These are phyloP conservation scores for Nymphalis c-album DNA, from an alignment of 2,888 invertebrate genomes.

Conservation along the genomic window DNA sequence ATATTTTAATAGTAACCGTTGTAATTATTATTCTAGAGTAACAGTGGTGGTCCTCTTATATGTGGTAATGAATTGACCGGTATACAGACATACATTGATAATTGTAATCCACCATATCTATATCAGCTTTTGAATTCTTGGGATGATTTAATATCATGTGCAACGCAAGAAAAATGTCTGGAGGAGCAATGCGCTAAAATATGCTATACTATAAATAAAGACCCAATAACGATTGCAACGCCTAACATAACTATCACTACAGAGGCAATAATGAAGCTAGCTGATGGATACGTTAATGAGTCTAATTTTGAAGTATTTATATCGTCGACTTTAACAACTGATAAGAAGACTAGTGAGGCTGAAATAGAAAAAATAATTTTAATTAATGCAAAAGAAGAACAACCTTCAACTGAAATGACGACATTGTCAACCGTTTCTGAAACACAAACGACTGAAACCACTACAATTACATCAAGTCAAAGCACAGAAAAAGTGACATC, in stretches of 20 bases:
- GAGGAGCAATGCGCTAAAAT: slow-evolving; percentile 53
- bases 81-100: slow-evolving; percentile 66
- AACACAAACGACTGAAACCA: neutral
- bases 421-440: slow-evolving; percentile 11
- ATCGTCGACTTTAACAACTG: slow-evolving; percentile 10
- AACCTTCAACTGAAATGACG: slow-evolving; percentile 22
- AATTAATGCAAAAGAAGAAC: slow-evolving; percentile 18
- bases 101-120: slow-evolving; percentile 64
- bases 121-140: slow-evolving; percentile 63
- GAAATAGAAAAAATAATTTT: slow-evolving; percentile 19
- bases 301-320: slow-evolving; percentile 3
- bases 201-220: slow-evolving; percentile 61
- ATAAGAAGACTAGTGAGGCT: slow-evolving; percentile 9
- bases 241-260: neutral
- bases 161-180: slow-evolving; percentile 57
- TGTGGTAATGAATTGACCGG: slow-evolving; percentile 63
- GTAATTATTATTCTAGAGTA: slow-evolving; percentile 48
- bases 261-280: slow-evolving; percentile 3
- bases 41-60: slow-evolving; percentile 69
- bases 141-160: slow-evolving; percentile 63
- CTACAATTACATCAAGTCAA: slow-evolving; percentile 18
- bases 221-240: slow-evolving; percentile 38
- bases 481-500: slow-evolving; percentile 23
- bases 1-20: neutral
- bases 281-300: neutral